These are phyloP conservation scores for Ormyrus labotus DNA, from an alignment of 2,888 invertebrate genomes.

Conservation along the genomic window DNA sequence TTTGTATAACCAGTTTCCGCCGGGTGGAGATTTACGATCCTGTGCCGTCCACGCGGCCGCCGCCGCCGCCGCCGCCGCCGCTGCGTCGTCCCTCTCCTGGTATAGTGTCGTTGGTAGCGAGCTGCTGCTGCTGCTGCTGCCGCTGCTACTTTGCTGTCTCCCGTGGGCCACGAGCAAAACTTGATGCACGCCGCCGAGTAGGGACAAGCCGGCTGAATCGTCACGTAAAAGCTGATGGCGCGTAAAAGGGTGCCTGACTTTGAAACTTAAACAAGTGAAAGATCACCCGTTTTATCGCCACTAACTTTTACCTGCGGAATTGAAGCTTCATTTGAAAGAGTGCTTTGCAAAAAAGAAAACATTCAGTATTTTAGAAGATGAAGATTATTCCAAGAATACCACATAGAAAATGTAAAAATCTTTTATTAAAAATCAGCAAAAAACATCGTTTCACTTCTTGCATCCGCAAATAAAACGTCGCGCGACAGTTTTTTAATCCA, in stretches of 20 bases:
- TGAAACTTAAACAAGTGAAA: too few relatives aligned
- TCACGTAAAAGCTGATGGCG: neutral
- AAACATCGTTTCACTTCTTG: too few relatives aligned
- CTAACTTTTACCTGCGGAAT: too few relatives aligned
- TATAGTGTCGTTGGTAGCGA: constrained; percentile 29
- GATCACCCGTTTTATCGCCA: too few relatives aligned
- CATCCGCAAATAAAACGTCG: too few relatives aligned
- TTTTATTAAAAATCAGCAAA: too few relatives aligned
- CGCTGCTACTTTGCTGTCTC: neutral
- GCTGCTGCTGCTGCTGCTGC: neutral
- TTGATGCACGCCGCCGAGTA: neutral
- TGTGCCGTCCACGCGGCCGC: constrained; percentile 40
- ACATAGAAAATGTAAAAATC: neutral
- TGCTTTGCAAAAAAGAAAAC: too few relatives aligned
- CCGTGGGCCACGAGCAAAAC: neutral
- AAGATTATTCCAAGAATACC: too few relatives aligned
- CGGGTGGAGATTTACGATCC: constrained; percentile 71
- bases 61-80: neutral
- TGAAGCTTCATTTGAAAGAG: too few relatives aligned
- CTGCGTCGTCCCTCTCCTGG: neutral
- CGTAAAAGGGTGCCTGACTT: too few relatives aligned
- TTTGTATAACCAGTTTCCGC: constrained; percentile 73
- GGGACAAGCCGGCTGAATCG: neutral
- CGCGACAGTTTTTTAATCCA: too few relatives aligned
- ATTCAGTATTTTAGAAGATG: too few relatives aligned